phyloP scores from a whole-genome alignment of 2,888 invertebrate genomes.

The Drosophila kanekoi region DNA sequence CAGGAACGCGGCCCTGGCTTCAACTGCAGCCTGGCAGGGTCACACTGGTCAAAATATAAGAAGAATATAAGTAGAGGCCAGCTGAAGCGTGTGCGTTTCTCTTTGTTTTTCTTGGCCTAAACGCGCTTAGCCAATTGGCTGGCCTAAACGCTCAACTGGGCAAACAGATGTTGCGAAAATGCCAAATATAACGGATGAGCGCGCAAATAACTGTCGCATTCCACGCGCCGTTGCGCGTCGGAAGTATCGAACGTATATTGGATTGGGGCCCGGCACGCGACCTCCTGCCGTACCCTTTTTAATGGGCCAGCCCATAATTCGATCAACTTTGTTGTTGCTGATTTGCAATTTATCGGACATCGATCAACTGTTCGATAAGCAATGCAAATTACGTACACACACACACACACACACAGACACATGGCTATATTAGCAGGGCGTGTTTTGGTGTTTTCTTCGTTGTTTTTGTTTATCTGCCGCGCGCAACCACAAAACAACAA shows the following conservation, averaged over 20 bases:
- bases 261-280: conserved; percentile 29
- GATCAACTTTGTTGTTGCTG: conserved; percentile 1
- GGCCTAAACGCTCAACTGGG: conserved; percentile 31
- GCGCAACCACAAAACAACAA: conserved; percentile 42
- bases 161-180: conserved; percentile 73
- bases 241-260: conserved; percentile 30
- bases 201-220: conserved; percentile 42
- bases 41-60: conserved; percentile 13
- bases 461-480: conserved; percentile 35
- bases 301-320: background rate
- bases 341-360: conserved; percentile 48
- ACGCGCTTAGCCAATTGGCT: conserved; percentile 9
- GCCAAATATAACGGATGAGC: conserved; percentile 57
- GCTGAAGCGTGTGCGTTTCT: conserved; percentile 11
- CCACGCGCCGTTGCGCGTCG: conserved; percentile 47
- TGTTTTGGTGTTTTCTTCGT: conserved; percentile 37
- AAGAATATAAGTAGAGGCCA: conserved; percentile 1
- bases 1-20: conserved; percentile 9
- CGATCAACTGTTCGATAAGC: conserved; percentile 40
- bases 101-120: background rate
- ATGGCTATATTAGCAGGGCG: conserved; percentile 37
- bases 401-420: background rate
- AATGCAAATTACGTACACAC: conserved; percentile 40
- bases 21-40: conserved; percentile 18
- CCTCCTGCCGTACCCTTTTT: conserved; percentile 32